Evolutionary conservation across 2,888 invertebrate genomes (phyloP).

Genomic region (Leucania comma): DNA sequence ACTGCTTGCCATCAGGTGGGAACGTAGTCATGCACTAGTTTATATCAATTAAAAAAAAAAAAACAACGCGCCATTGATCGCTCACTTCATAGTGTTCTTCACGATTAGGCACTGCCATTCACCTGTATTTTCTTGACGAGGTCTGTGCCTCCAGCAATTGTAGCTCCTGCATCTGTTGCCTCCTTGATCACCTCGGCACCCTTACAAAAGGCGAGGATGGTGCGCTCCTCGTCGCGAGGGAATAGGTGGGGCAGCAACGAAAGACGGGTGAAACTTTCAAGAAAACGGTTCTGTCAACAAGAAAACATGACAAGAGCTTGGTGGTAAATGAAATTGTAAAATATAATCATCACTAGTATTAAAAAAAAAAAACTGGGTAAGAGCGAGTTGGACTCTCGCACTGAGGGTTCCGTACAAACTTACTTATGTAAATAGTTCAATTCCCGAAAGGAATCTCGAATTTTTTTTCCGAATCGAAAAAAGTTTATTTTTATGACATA

Average conservation of each 20-base stretch:
- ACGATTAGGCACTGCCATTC: background rate
- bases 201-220: constrained; percentile 94
- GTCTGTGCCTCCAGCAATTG: constrained; percentile 93
- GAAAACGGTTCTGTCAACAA: constrained; percentile 90
- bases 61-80: background rate
- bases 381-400: too few species aligned
- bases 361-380: too few species aligned
- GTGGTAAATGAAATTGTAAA: too few species aligned
- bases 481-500: too few species aligned
- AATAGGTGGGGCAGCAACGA: constrained; percentile 93
- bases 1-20: too few species aligned
- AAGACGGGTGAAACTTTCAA: constrained; percentile 93
- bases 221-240: constrained; percentile 92
- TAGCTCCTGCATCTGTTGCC: constrained; percentile 93
- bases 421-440: too few species aligned
- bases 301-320: background rate
- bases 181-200: constrained; percentile 90
- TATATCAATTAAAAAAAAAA: too few species aligned
- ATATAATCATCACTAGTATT: too few species aligned
- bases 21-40: too few species aligned
- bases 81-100: background rate
- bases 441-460: too few species aligned
- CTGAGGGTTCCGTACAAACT: too few species aligned
- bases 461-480: too few species aligned
- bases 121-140: constrained; percentile 94